Evolutionary conservation across 2,113 vertebrate genomes (phyloP).

Genomic region (Chionomys nivalis): DNA sequence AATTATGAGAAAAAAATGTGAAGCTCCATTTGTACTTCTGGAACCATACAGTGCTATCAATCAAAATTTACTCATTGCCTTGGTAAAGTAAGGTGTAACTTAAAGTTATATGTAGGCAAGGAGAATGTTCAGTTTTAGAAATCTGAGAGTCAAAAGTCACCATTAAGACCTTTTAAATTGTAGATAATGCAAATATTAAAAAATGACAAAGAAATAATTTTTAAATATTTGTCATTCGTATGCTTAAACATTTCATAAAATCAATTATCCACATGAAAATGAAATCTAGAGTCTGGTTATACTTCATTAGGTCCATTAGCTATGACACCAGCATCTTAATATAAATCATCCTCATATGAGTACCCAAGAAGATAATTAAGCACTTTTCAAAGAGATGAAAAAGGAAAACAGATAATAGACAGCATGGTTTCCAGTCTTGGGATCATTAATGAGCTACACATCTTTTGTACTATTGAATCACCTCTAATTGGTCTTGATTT

Average conservation of each 20-base stretch:
- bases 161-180: conserved; percentile 33
- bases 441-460: conserved; percentile 62
- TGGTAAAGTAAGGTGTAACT: neutral
- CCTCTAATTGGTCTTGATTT: conserved; percentile 75
- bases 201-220: conserved; percentile 53
- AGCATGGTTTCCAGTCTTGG: neutral
- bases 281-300: conserved; percentile 74
- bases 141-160: neutral
- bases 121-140: neutral
- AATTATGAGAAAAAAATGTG: conserved; percentile 30
- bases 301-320: conserved; percentile 79
- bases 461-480: conserved; percentile 72
- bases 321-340: conserved; percentile 58
- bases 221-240: conserved; percentile 76
- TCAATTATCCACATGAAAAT: conserved; percentile 77
- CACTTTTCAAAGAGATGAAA: conserved; percentile 62
- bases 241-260: conserved; percentile 70
- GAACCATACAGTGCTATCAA: conserved; percentile 19
- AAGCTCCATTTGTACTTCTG: conserved; percentile 21
- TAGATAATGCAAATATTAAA: conserved; percentile 48
- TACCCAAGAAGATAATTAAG: conserved; percentile 75
- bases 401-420: conserved; percentile 36
- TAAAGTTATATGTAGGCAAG: conserved; percentile 37
- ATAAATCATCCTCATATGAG: conserved; percentile 74
- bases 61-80: neutral